Evolutionary conservation across 2,113 vertebrate genomes (phyloP).

Genomic region (Mormyrus iriodes): DNA sequence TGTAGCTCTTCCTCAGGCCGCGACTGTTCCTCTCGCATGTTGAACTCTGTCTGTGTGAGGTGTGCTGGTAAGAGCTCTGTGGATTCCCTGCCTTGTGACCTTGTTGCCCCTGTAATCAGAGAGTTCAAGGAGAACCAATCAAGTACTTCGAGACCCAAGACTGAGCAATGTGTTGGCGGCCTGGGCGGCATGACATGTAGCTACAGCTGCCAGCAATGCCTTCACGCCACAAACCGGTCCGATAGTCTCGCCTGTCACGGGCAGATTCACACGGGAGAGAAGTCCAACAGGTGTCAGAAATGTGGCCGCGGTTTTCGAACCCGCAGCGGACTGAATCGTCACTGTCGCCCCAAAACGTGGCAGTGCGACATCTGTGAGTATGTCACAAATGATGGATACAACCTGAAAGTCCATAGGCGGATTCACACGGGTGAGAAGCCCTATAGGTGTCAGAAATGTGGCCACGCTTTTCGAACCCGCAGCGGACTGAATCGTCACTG

Average conservation of each 20-base stretch:
- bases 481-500: conserved; percentile 12
- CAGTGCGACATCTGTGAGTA: conserved; percentile 12
- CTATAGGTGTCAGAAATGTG: not conserved
- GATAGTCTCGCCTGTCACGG: conserved; percentile 13
- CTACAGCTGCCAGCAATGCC: conserved; percentile 15
- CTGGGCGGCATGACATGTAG: not conserved
- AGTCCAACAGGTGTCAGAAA: not conserved
- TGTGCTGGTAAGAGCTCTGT: not conserved
- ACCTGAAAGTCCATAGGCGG: conserved; percentile 19
- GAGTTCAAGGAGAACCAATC: not conserved
- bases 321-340: conserved; percentile 2
- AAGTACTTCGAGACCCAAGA: not conserved
- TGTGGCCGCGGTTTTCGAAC: not conserved
- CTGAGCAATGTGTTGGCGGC: no score
- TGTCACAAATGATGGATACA: not conserved
- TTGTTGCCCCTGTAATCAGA: not conserved
- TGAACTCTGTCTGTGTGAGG: not conserved
- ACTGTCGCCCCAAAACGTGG: not conserved
- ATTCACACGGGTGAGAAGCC: conserved; percentile 23
- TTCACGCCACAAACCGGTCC: not conserved
- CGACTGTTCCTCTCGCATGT: not conserved
- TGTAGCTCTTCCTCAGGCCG: not conserved
- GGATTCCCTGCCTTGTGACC: not conserved
- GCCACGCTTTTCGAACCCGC: not conserved
- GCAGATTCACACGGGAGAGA: conserved; percentile 22